Percentiles rank a stretch among this genome's conserved stretches.
These are phyloP conservation scores for Cerastoderma edule DNA, from an alignment of 2,888 invertebrate species.

Conservation along the genomic window DNA sequence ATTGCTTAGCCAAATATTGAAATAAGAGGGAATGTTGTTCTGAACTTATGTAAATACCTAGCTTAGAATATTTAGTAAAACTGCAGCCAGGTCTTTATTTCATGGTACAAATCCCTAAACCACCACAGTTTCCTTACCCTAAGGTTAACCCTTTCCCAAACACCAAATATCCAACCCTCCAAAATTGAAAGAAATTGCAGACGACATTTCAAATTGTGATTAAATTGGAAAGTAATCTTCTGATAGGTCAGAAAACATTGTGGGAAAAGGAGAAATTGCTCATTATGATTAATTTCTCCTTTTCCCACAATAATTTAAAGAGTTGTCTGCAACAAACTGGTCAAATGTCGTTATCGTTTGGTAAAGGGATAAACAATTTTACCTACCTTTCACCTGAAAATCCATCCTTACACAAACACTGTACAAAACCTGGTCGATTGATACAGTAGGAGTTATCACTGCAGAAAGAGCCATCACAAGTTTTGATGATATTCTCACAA, in stretches of 20 bases:
- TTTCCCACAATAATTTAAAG: neutral
- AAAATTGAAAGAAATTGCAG: too few species aligned
- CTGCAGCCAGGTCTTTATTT: too few species aligned
- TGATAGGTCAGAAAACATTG: neutral
- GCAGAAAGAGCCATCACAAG: slow-evolving; percentile 88
- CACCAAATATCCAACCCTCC: too few species aligned
- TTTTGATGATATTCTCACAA: slow-evolving; percentile 88
- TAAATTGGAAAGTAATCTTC: too few species aligned
- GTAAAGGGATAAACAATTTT: neutral
- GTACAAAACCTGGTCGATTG: slow-evolving; percentile 93
- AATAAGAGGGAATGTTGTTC: too few species aligned
- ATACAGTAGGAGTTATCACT: slow-evolving; percentile 98
- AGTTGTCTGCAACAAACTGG: neutral
- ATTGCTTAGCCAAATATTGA: too few species aligned
- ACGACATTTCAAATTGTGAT: too few species aligned
- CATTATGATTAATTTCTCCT: neutral
- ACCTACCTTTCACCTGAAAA: slow-evolving; percentile 89
- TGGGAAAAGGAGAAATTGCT: neutral
- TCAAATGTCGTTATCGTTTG: neutral
- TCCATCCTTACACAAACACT: slow-evolving; percentile 96
- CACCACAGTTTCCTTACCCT: too few species aligned
- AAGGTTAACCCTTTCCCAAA: too few species aligned
- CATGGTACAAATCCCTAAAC: too few species aligned
- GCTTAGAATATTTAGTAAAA: too few species aligned
- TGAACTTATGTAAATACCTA: too few species aligned